A percentile compares a stretch with the other conserved stretches of the same genome.
phyloP scores from a whole-genome alignment of 2,113 vertebrate genomes.

The Oncorhynchus nerka region DNA sequence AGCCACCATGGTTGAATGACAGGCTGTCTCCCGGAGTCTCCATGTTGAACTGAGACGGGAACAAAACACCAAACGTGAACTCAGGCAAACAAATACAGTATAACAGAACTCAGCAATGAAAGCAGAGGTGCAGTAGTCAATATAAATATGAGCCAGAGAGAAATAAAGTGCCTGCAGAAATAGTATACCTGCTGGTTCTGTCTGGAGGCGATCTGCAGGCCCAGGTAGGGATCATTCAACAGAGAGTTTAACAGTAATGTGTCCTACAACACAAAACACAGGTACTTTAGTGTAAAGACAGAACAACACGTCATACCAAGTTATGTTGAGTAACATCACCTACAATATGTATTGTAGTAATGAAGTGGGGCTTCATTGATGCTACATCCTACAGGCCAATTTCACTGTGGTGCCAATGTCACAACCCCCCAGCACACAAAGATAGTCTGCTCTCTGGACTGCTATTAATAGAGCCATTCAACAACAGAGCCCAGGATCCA shows the following conservation, averaged over 20 bases:
- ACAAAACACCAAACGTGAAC: not conserved
- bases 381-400: not conserved
- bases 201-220: slow-evolving; percentile 66
- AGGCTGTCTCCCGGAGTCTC: slow-evolving; percentile 64
- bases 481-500: not conserved
- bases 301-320: not conserved
- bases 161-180: not conserved
- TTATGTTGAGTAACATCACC: not conserved
- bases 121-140: no score
- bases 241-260: slow-evolving; percentile 73
- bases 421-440: not conserved
- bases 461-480: slow-evolving; percentile 16
- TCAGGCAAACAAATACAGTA: not conserved
- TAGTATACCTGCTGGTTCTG: slow-evolving; percentile 71
- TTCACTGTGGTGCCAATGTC: not conserved
- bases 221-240: slow-evolving; percentile 73
- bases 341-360: no score
- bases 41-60: slow-evolving; percentile 67
- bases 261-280: slow-evolving; percentile 50
- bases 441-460: not conserved
- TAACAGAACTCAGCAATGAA: not conserved
- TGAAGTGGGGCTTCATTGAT: not conserved
- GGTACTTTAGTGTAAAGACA: not conserved
- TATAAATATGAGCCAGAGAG: not conserved
- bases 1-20: slow-evolving; percentile 65